Evolutionary conservation across 2,797 vertebrate species (phyloP).

Genomic region (Gymnothorax javanicus): DNA sequence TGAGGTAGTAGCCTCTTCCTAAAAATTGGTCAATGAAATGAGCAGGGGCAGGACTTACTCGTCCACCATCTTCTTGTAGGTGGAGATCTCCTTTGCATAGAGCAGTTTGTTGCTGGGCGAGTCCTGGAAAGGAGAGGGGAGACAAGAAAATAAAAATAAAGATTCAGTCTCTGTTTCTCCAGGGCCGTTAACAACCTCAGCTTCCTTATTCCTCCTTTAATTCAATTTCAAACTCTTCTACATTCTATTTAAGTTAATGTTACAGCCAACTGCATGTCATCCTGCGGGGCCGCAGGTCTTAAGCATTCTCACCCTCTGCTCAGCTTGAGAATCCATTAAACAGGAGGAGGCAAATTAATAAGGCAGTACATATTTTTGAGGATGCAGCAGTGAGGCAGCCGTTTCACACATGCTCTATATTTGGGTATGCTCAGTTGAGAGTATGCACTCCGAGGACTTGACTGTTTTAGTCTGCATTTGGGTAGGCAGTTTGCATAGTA

Average conservation of each 20-base stretch:
- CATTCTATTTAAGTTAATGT: neutral
- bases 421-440: too few relatives aligned
- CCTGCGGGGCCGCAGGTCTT: neutral
- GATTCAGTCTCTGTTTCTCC: neutral
- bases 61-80: conserved; percentile 99
- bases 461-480: too few relatives aligned
- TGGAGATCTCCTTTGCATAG: conserved; percentile 98
- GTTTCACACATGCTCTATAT: too few relatives aligned
- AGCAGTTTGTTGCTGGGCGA: conserved; percentile 99
- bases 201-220: neutral
- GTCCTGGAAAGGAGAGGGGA: conserved; percentile 75
- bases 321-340: conserved; percentile 74
- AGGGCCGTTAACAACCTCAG: neutral
- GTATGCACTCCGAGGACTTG: too few relatives aligned
- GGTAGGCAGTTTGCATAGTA: too few relatives aligned
- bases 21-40: too few relatives aligned
- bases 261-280: neutral
- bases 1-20: too few relatives aligned
- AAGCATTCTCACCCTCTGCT: conserved; percentile 83
- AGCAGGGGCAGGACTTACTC: conserved; percentile 80
- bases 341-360: too few relatives aligned
- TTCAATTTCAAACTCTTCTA: too few relatives aligned
- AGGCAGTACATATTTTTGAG: too few relatives aligned
- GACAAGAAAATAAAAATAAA: neutral
- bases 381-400: too few relatives aligned